Base-by-base conservation (phyloP, 2,113 vertebrate genomes). In the Mustelus asterias region DNA sequence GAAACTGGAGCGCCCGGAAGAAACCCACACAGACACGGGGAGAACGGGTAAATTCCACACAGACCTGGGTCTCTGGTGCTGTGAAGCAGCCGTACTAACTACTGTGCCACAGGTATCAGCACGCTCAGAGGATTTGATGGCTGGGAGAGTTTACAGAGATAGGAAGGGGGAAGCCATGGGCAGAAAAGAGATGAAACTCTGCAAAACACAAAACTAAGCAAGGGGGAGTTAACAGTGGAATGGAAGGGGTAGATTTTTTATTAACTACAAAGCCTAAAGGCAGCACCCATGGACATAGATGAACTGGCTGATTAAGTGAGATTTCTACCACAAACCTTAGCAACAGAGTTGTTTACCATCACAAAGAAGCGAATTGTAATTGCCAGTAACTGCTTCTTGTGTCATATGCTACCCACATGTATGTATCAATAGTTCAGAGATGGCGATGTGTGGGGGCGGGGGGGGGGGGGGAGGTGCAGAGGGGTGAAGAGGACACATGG, bases 331-430 rank as follows among this genome's bases (percentile, higher is more conserved):
- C 90, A n/a, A 63, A 65, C 90, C 90, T 22, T 65, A 37, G 54
- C 63, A 63, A 67, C 90, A 65, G 24, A 90, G 48, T 90, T 90
- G 88, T 90, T 90, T 54, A 60, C 90, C 65, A 93, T 65, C 33
- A 63, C 58, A 9, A 93, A 93, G 18, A 92, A 18, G n/a, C 16
- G 1, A 3, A n/a, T n/a, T 67, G n/a, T 65, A 65, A 93, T 67
- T 37, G 33, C 41, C 63, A 93, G 14, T n/a, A n/a, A 63, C 33
- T 92, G 89, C n/a, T 7, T 63, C n/a, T 18, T 92, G 29, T 92
- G 89, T 18, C 86, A 29, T 58, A 58, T 54, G 86, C 24, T 58
- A 58, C 48, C 54, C 44, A 60, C 86, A 26, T 24, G 24, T 24
- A 41, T 54, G 9, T 89, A 58, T 67, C 65, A 18, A 67, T 58